These are phyloP conservation scores for Rhabdomys pumilio DNA, from an alignment of 2,797 vertebrate species.

Conservation along the genomic window DNA sequence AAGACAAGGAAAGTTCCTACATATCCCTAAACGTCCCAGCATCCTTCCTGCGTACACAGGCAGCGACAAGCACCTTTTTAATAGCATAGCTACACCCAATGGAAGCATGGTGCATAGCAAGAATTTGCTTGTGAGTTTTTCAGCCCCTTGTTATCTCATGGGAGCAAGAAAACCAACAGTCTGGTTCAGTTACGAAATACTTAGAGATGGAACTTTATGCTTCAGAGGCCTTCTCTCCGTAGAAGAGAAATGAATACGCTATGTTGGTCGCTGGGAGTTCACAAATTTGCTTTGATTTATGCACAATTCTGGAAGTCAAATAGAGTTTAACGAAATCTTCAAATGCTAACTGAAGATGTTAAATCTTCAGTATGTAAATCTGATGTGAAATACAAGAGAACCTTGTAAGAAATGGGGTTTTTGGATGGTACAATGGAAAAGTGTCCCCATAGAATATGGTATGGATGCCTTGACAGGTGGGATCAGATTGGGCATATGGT, in stretches of 20 bases:
- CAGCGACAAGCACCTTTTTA: slow-evolving; percentile 81
- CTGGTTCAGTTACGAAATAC: neutral
- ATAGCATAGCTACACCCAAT: slow-evolving; percentile 89
- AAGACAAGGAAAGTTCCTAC: slow-evolving; percentile 67
- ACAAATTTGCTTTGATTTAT: slow-evolving; percentile 64
- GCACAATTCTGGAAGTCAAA: slow-evolving; percentile 42
- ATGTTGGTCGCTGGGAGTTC: slow-evolving; percentile 1
- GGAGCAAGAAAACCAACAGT: slow-evolving; percentile 62
- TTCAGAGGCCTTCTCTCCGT: slow-evolving; percentile 35
- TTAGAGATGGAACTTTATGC: neutral
- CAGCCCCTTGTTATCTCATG: neutral
- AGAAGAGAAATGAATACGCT: slow-evolving; percentile 36
- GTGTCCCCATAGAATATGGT: neutral
- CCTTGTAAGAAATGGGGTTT: slow-evolving; percentile 34
- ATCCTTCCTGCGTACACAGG: slow-evolving; percentile 69
- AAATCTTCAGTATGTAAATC: slow-evolving; percentile 19
- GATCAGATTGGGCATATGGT: neutral
- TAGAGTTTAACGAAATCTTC: slow-evolving; percentile 56
- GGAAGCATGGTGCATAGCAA: slow-evolving; percentile 88
- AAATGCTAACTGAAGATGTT: neutral
- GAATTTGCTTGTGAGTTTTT: slow-evolving; percentile 60
- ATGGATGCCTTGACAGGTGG: neutral
- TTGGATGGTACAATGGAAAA: neutral
- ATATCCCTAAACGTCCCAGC: slow-evolving; percentile 63
- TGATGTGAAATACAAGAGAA: neutral